These are phyloP conservation scores for Anaspis maculata DNA, from an alignment of 2,888 invertebrate species.

Conservation along the genomic window DNA sequence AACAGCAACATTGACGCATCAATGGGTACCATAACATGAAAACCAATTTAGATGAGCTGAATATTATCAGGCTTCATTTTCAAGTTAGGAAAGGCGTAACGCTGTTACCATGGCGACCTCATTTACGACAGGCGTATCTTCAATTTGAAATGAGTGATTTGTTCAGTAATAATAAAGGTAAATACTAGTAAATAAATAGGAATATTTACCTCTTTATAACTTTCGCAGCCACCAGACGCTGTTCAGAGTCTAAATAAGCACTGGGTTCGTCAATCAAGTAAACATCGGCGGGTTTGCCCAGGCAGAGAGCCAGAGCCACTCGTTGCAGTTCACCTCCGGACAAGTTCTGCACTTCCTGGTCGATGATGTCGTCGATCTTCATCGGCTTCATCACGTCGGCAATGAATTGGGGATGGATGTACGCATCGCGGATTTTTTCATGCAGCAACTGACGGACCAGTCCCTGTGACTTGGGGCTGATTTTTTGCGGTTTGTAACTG, in stretches of 20 bases:
- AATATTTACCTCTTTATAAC: slow-evolving; percentile 98
- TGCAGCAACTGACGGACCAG: slow-evolving; percentile 87
- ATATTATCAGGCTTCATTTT: too few species aligned
- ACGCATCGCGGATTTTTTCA: slow-evolving; percentile 95
- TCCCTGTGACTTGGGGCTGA: slow-evolving; percentile 94
- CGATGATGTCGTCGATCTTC: slow-evolving; percentile 94
- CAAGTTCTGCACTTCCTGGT: slow-evolving; percentile 95
- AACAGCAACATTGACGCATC: too few species aligned
- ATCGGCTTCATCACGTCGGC: slow-evolving; percentile 99
- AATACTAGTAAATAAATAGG: slow-evolving; percentile 34
- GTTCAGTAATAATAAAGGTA: too few species aligned
- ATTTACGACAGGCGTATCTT: too few species aligned
- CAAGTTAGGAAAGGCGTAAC: too few species aligned
- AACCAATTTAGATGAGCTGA: too few species aligned
- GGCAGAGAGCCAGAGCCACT: slow-evolving; percentile 90
- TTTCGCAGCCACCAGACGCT: slow-evolving; percentile 98
- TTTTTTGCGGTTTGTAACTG: slow-evolving; percentile 99
- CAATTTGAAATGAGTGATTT: too few species aligned
- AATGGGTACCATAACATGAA: too few species aligned
- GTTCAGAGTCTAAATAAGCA: slow-evolving; percentile 98
- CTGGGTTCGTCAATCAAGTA: slow-evolving; percentile 98
- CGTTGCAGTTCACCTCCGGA: slow-evolving; percentile 99
- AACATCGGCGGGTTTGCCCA: slow-evolving; percentile 98
- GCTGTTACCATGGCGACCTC: too few species aligned
- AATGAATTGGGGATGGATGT: slow-evolving; percentile 94